Conservation (phyloP, 2,113 vertebrate species). For the Fulica atra region DNA sequence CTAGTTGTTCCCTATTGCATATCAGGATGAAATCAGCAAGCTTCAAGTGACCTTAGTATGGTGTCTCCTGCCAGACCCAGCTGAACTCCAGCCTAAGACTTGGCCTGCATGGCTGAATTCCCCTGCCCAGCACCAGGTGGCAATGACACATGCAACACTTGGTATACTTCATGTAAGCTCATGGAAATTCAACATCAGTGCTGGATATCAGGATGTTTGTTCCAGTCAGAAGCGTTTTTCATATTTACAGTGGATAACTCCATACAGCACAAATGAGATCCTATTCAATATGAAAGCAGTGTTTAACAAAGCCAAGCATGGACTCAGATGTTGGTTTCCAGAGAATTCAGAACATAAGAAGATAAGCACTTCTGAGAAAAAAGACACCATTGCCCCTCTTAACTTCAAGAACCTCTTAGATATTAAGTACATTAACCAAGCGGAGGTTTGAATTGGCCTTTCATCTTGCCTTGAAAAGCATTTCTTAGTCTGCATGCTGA, state of each 20-base stretch:
- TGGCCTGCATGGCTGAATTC: neutral
- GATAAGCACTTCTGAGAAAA: neutral
- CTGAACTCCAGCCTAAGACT: neutral
- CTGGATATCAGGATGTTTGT: neutral
- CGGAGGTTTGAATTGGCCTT: neutral
- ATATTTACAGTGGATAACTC: neutral
- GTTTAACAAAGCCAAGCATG: neutral
- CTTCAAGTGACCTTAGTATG: neutral
- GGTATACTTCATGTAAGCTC: rapidly evolving
- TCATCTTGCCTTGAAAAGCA: neutral
- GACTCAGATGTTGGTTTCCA: neutral
- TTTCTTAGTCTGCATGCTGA: neutral
- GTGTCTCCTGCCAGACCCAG: neutral
- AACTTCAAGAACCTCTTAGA: neutral
- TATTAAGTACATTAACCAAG: neutral
- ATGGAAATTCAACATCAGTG: neutral
- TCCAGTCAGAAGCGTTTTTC: neutral
- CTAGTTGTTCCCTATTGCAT: neutral
- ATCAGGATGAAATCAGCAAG: neutral
- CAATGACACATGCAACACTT: rapidly evolving
- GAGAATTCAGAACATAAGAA: neutral
- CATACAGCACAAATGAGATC: neutral
- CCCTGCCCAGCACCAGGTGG: neutral
- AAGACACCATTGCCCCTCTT: neutral
- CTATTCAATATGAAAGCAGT: neutral